These are phyloP conservation scores for Tachina fera DNA, from an alignment of 2,888 invertebrate species.

Conservation along the genomic window DNA sequence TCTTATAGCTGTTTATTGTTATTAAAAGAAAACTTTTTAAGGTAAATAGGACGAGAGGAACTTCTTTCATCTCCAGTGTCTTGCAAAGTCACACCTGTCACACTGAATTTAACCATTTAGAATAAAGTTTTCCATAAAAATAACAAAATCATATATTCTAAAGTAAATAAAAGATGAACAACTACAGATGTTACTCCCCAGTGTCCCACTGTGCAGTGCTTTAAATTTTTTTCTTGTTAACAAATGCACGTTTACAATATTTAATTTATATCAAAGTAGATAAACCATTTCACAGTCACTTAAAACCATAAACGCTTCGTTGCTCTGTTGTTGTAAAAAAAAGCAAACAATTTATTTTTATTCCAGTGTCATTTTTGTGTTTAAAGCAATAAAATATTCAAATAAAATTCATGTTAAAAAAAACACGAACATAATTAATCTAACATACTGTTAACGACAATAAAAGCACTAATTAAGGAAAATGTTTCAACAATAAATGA, in stretches of 20 bases:
- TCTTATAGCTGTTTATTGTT: too few species aligned
- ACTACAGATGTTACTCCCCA: too few species aligned
- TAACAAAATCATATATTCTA: too few species aligned
- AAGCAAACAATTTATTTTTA: slow-evolving; percentile 13
- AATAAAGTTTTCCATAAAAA: too few species aligned
- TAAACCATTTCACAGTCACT: neutral
- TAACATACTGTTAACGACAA: neutral
- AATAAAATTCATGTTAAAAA: neutral
- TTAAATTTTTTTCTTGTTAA: too few species aligned
- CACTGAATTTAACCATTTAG: too few species aligned
- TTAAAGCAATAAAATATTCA: neutral
- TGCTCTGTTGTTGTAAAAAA: neutral
- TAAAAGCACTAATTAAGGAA: slow-evolving; percentile 33
- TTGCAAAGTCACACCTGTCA: too few species aligned
- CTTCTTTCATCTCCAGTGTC: too few species aligned
- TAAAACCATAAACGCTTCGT: neutral
- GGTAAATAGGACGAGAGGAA: too few species aligned
- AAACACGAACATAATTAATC: slow-evolving; percentile 10
- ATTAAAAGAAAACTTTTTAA: too few species aligned
- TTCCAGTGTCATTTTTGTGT: slow-evolving; percentile 7
- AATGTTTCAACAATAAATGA: slow-evolving; percentile 14
- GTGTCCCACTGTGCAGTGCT: too few species aligned
- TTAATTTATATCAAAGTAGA: neutral
- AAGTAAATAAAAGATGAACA: too few species aligned
- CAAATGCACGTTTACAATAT: neutral